These are phyloP conservation scores for Podarcis lilfordi DNA, from an alignment of 2,797 vertebrate genomes.

Conservation along the genomic window DNA sequence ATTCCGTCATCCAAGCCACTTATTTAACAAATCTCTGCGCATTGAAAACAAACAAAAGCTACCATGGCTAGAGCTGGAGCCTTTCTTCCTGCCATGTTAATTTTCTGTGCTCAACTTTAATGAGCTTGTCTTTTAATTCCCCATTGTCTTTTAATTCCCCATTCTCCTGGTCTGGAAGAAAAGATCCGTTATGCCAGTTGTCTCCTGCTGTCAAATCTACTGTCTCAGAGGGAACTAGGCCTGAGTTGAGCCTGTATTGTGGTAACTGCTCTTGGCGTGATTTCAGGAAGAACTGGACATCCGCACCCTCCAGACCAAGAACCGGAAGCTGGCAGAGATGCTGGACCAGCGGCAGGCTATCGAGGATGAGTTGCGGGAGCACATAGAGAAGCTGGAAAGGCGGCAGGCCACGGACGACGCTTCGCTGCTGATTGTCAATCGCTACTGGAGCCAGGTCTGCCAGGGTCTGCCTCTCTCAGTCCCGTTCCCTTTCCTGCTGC, in stretches of 20 bases:
- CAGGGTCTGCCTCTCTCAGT: not conserved
- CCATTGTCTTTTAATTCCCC: no score
- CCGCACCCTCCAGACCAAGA: constrained; percentile 93
- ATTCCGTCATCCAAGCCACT: no score
- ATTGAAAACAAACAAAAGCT: no score
- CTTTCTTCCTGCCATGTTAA: not conserved
- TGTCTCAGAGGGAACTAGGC: not conserved
- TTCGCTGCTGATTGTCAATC: constrained; percentile 93
- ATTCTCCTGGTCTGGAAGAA: no score
- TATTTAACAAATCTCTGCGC: no score
- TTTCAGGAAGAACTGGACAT: constrained; percentile 95
- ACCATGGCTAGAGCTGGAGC: not conserved
- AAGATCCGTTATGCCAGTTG: not conserved
- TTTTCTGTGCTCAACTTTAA: not conserved
- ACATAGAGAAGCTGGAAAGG: constrained; percentile 93
- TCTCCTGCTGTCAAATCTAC: not conserved
- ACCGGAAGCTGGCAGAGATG: constrained; percentile 93
- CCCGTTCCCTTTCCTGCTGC: not conserved
- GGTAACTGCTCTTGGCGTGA: not conserved
- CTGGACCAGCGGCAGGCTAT: constrained; percentile 95
- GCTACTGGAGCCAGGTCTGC: constrained; percentile 96
- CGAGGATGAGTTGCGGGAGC: constrained; percentile 93
- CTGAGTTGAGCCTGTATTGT: not conserved
- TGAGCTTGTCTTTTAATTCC: not conserved
- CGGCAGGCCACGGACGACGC: constrained; percentile 95